Conservation (phyloP, 2,888 invertebrate genomes). For the Ectropis crepuscularia region DNA sequence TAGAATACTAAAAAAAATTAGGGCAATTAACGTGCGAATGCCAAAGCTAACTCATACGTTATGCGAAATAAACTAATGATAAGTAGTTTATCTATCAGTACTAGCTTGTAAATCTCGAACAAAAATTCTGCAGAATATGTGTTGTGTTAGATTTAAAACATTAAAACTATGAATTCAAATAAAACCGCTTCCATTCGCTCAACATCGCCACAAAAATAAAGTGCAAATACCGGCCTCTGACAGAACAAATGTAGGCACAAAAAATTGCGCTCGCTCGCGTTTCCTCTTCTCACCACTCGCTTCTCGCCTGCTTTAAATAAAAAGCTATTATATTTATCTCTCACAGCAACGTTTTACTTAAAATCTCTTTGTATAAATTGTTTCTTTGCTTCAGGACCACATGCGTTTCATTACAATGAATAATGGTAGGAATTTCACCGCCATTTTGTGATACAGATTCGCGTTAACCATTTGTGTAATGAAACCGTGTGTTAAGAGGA, state of each 20-base stretch:
- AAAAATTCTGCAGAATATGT: neutral
- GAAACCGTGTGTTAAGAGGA: too few relatives aligned
- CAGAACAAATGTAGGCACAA: conserved; percentile 55
- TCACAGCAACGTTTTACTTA: conserved; percentile 34
- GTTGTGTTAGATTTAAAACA: too few relatives aligned
- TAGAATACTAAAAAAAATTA: too few relatives aligned
- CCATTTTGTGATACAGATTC: neutral
- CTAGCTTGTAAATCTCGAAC: neutral
- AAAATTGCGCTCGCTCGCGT: conserved; percentile 49
- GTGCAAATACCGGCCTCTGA: conserved; percentile 50
- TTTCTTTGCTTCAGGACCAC: conserved; percentile 30
- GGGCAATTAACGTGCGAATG: too few relatives aligned
- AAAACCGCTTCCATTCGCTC: conserved; percentile 39
- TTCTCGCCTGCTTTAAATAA: conserved; percentile 49
- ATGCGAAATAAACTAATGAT: too few relatives aligned
- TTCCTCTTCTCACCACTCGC: conserved; percentile 25
- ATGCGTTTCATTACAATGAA: conserved; percentile 30
- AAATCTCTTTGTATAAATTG: conserved; percentile 35
- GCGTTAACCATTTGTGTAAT: neutral
- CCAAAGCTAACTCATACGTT: too few relatives aligned
- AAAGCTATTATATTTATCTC: conserved; percentile 51
- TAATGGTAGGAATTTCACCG: conserved; percentile 9
- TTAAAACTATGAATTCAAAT: neutral
- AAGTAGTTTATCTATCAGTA: neutral
- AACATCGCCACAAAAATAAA: conserved; percentile 45